Conservation (phyloP, 2,797 vertebrate species). For the Syncerus caffer region DNA sequence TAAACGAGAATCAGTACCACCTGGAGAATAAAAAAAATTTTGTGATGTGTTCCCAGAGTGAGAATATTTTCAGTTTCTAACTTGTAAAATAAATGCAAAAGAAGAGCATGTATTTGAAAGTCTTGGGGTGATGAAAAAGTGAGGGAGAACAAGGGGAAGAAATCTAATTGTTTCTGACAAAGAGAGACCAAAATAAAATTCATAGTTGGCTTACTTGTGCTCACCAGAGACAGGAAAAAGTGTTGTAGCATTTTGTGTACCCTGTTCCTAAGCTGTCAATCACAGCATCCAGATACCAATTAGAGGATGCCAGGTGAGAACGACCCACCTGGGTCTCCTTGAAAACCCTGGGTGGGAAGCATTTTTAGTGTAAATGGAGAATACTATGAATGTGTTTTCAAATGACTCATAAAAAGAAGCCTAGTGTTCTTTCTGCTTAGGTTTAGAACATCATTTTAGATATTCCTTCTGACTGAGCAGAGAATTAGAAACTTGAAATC, state of each 20-base stretch:
- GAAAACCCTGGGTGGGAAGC: background rate
- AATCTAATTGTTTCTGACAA: background rate
- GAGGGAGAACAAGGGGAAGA: background rate
- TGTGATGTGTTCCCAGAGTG: background rate
- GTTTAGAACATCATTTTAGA: background rate
- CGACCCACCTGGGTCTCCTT: background rate
- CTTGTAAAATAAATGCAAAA: background rate
- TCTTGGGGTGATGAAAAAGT: background rate
- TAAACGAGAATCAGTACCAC: background rate
- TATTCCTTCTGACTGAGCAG: background rate
- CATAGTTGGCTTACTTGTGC: background rate
- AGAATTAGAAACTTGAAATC: constrained; percentile 50
- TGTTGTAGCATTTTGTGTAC: background rate
- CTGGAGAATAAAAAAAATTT: background rate
- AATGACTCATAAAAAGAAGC: constrained; percentile 27
- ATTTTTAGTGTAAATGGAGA: constrained; percentile 13
- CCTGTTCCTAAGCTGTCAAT: background rate
- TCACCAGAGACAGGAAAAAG: background rate
- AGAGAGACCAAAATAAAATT: background rate
- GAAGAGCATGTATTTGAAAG: background rate
- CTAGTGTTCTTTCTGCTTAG: background rate
- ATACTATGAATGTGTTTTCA: background rate
- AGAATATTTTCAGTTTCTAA: background rate
- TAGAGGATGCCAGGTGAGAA: constrained; percentile 23
- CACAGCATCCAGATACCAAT: constrained; percentile 1